Percentiles rank a stretch among this genome's conserved stretches.
These are phyloP conservation scores for Chrysina gloriosa DNA, from an alignment of 2,888 invertebrate species.

Conservation along the genomic window DNA sequence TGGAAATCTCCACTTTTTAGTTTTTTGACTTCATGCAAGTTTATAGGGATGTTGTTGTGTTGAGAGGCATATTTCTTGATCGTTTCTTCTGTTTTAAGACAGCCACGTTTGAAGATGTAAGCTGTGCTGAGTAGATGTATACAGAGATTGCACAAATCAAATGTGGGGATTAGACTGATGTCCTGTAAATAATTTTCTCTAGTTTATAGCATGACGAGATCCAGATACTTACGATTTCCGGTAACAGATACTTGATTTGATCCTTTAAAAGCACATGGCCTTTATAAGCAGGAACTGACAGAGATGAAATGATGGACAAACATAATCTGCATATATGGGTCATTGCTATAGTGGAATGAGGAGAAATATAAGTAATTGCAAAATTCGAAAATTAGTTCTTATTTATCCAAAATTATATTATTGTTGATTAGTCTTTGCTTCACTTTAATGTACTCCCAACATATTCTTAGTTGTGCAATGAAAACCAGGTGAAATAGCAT, in stretches of 20 bases:
- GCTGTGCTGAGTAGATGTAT: constrained; percentile 18
- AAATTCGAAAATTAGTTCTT: not conserved
- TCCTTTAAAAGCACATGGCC: not conserved
- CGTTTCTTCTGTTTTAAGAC: constrained; percentile 33
- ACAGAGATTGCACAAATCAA: constrained; percentile 27
- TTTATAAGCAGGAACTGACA: not conserved
- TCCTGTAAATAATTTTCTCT: constrained; percentile 5
- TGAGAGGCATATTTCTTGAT: constrained; percentile 30
- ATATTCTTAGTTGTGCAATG: no score
- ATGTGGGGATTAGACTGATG: not conserved
- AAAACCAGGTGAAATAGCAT: no score
- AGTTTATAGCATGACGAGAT: not conserved
- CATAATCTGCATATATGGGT: constrained; percentile 15
- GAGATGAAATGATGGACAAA: not conserved
- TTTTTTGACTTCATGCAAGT: not conserved
- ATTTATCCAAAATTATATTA: not conserved
- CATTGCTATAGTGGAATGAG: not conserved
- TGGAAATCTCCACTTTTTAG: not conserved
- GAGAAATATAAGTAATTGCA: no score
- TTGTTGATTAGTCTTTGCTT: no score
- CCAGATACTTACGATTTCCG: constrained; percentile 23
- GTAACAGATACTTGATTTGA: constrained; percentile 9
- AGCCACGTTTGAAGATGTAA: constrained; percentile 34
- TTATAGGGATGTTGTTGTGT: not conserved
- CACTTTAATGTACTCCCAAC: no score